Percentiles rank a stretch among this genome's conserved stretches.
These are phyloP conservation scores for Dynastes grantii DNA, from an alignment of 2,888 invertebrate genomes.

Conservation along the genomic window DNA sequence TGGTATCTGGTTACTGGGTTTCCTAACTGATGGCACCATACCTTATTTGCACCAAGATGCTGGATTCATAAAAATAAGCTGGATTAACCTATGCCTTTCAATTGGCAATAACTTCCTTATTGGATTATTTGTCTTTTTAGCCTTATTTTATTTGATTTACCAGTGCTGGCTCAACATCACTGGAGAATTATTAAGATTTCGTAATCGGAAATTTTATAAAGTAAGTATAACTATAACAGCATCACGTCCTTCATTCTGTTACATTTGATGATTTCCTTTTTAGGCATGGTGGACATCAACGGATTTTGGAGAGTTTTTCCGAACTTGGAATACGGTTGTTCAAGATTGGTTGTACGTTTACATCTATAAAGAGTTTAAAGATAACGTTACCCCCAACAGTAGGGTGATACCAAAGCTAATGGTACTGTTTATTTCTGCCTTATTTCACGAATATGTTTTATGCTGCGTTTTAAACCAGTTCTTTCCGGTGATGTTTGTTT, in stretches of 20 bases:
- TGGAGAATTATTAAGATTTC: conserved; percentile 91
- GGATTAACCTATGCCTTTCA: conserved; percentile 73
- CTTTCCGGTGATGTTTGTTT: conserved; percentile 87
- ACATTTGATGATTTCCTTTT: conserved; percentile 70
- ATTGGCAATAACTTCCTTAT: conserved; percentile 85
- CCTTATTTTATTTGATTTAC: conserved; percentile 85
- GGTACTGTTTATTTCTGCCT: conserved; percentile 87
- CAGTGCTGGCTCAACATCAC: conserved; percentile 95
- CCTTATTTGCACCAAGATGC: conserved; percentile 80
- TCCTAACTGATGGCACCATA: conserved; percentile 86
- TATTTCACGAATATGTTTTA: conserved; percentile 91
- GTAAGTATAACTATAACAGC: conserved; percentile 63
- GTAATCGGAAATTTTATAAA: conserved; percentile 87
- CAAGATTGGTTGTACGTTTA: conserved; percentile 95
- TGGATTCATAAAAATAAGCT: conserved; percentile 71
- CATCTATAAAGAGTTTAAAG: conserved; percentile 83
- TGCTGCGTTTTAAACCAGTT: conserved; percentile 87
- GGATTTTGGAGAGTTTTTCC: conserved; percentile 85
- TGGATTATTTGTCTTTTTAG: conserved; percentile 75
- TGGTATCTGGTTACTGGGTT: conserved; percentile 86
- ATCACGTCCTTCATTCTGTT: not conserved
- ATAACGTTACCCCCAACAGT: conserved; percentile 69
- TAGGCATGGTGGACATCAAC: conserved; percentile 96
- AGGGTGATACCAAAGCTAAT: conserved; percentile 74
- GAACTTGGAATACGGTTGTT: conserved; percentile 97